Evolutionary conservation across 2,797 vertebrate genomes (phyloP).

Genomic region (Denticeps clupeoides): DNA sequence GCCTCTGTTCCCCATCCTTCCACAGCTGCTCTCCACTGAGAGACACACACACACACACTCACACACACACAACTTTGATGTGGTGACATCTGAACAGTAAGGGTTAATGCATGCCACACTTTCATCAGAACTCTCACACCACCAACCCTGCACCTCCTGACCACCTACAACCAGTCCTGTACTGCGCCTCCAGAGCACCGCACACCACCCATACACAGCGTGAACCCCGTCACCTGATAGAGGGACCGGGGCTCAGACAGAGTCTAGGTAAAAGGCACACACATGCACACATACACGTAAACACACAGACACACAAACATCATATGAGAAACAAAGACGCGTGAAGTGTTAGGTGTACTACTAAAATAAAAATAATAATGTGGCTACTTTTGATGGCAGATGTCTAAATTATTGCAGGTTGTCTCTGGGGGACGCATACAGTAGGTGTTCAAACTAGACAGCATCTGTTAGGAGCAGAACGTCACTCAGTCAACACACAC

Average conservation of each 20-base stretch:
- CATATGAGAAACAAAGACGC: background rate
- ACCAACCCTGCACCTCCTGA: conserved; percentile 8
- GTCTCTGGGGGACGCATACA: conserved; percentile 60
- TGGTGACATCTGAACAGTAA: conserved; percentile 38
- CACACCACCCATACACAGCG: too few relatives aligned
- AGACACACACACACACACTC: conserved; percentile 22
- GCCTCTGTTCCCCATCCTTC: conserved; percentile 48
- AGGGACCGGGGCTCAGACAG: too few relatives aligned
- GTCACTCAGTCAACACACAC: conserved; percentile 42
- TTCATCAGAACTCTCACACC: conserved; percentile 1
- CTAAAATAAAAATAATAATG: conserved; percentile 56
- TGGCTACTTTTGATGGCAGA: conserved; percentile 62
- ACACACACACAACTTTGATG: conserved; percentile 43
- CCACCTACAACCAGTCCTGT: conserved; percentile 23
- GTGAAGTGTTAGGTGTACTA: conserved; percentile 48
- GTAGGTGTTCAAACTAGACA: conserved; percentile 50
- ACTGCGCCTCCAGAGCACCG: too few relatives aligned
- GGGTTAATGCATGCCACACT: conserved; percentile 34
- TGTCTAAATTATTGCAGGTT: conserved; percentile 66
- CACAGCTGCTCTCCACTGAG: conserved; percentile 50
- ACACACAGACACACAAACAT: too few relatives aligned
- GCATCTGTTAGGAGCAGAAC: conserved; percentile 52
- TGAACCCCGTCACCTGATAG: too few relatives aligned
- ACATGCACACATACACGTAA: too few relatives aligned
- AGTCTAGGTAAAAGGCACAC: too few relatives aligned